phyloP scores from a whole-genome alignment of 2,113 vertebrate species.

The Callipepla californica region DNA sequence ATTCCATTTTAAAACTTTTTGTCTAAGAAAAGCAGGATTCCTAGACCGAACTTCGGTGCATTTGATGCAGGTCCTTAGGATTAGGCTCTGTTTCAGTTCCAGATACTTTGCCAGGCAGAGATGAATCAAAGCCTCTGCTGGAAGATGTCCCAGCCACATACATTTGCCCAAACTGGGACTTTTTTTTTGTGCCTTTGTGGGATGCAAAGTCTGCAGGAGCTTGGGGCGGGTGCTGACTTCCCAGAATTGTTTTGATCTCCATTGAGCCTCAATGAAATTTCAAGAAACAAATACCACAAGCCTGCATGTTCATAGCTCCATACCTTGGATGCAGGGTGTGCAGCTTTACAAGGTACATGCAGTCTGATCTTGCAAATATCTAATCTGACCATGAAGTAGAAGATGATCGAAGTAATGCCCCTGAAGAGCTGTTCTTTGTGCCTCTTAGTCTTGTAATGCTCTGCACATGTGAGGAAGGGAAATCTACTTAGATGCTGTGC shows the following conservation, averaged over 20 bases:
- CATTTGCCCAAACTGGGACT: neutral
- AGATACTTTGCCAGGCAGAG: neutral
- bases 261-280: neutral
- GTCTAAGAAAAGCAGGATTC: neutral
- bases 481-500: rapidly evolving
- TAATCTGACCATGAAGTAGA: rapidly evolving
- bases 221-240: neutral
- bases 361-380: neutral
- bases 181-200: neutral
- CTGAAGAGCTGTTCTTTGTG: neutral
- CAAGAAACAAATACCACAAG: neutral
- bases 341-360: neutral
- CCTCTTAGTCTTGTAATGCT: neutral
- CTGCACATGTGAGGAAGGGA: neutral
- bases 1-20: neutral
- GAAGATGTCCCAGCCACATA: neutral
- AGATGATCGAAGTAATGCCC: neutral
- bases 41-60: neutral
- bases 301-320: neutral
- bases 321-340: neutral
- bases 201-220: neutral
- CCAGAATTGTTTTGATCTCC: neutral
- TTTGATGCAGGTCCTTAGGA: neutral
- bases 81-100: neutral
- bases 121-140: neutral